Base-by-base conservation (phyloP, 2,888 invertebrate species). In the Euproctis similis region DNA sequence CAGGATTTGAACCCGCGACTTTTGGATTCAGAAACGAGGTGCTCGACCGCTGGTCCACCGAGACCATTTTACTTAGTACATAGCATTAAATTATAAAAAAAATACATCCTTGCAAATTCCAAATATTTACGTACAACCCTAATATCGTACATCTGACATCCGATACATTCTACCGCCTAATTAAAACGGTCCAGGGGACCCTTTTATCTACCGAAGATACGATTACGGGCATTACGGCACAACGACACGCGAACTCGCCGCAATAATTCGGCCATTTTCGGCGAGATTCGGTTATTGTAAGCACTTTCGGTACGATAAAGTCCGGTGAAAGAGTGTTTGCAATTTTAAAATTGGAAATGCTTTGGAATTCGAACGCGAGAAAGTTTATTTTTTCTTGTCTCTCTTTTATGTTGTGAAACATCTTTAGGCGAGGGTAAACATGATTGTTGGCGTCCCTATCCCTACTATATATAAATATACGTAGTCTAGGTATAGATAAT, bases 121-220 rank as follows among this genome's bases (percentile, higher is more conserved):
- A 21, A 40, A 30, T 20, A 4, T 9, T 5, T 11, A 21, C 19
- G 4, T n/a, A 12, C 10, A 73, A 53, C 72, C 74, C 73, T 76
- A 63, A n/a, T 44, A 55, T 10, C 8, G n/a, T 17, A 38, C 53
- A 59, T 57, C 61, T 55, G 53, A 54, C 66, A 58, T 61, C 62
- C 62, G 63, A 68, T 69, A 72, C 69, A 73, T 73, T 72, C 68
- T 68, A 61, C 68, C 53, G 67, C 64, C 78, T 81, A 82, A 82
- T 81, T 82, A 82, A 82, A 81, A 80, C 80, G 73, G 78, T 72
- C 67, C 75, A 66, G 58, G 74, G 56, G 66, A 67, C 74, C 74
- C 68, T 76, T 72, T 78, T 77, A 77, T 78, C 78, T 53, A 42
- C 59, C 74, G 65, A 65, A 75, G 77, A 77, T 74, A 75, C 66